Evolutionary conservation across 2,888 invertebrate species (phyloP).

Genomic region (Emmelina monodactyla): DNA sequence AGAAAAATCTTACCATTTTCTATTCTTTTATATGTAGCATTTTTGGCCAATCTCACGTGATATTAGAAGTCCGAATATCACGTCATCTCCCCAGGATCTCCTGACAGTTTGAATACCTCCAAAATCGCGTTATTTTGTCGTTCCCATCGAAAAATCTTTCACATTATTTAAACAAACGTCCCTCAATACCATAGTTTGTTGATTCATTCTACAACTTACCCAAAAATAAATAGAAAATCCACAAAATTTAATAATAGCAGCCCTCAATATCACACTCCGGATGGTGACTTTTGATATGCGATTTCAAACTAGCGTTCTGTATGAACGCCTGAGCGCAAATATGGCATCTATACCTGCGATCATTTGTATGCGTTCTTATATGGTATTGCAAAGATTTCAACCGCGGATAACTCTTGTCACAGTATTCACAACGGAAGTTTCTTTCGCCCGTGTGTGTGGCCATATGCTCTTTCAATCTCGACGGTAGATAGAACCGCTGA

Average conservation of each 20-base stretch:
- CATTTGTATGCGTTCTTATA: constrained; percentile 66
- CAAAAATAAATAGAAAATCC: not conserved
- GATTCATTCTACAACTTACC: too few relatives aligned
- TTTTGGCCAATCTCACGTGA: too few relatives aligned
- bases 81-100: too few relatives aligned
- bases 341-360: constrained; percentile 58
- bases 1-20: too few relatives aligned
- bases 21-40: too few relatives aligned
- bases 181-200: too few relatives aligned
- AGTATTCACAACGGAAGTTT: constrained; percentile 64
- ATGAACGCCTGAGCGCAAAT: constrained; percentile 66
- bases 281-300: constrained; percentile 66
- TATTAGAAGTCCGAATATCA: too few relatives aligned
- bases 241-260: constrained; percentile 30
- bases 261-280: constrained; percentile 52
- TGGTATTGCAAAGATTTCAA: constrained; percentile 67
- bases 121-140: too few relatives aligned
- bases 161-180: too few relatives aligned
- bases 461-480: constrained; percentile 55
- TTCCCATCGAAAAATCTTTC: too few relatives aligned
- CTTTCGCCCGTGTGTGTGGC: constrained; percentile 62
- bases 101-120: too few relatives aligned
- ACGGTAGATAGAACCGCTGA: constrained; percentile 56
- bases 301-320: constrained; percentile 66
- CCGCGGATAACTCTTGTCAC: constrained; percentile 68